Base-by-base conservation (phyloP, 1,140 invertebrate genomes). In the Arctopsyche grandis region DNA sequence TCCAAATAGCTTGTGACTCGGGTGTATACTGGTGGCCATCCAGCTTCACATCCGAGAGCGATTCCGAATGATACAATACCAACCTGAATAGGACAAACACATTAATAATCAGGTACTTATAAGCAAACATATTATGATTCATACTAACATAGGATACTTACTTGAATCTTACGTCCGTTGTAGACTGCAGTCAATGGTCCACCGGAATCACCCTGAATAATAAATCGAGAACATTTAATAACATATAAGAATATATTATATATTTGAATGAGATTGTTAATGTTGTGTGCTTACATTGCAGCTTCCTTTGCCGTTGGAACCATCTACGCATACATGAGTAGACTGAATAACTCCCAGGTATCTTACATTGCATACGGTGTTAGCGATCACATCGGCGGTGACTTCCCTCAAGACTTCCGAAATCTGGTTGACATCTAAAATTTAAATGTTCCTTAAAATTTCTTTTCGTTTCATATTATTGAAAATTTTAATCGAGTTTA, bases 31-130 rank as follows among this genome's bases (percentile, higher is more conserved):
- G 87, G 86, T 22, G 90, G 90, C 78, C 85, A 87, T 56, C 89
- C 89, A 0, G 83, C 83, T 82, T 89, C 86, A 82, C 91, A 92
- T 12, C 89, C 90, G 24, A 87, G 84, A 44, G 84, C 86, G 69
- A 87, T 87, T 70, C 89, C 89, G 81, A 91, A 91, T 4, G 90
- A 91, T 0, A 87, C 89, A 14, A 91, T 84, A 52, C 91, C 91
- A 58, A 91, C 85, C 87, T 88, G 83, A 60, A 86, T 84, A 76
- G 9, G 79, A 38, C 29, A 7, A 73, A 5, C 22, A 73, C 22
- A 75, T 48, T 56, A 24, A 1, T 26, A 56, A 73, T 43, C 4
- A 24, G 29, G 9, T 19, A 38, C 7, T 71, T 38, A 44, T 71
- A 9, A 43, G 38, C 38, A n/a, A 71, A 5, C 19, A 38, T 38